Percentiles rank a stretch among this genome's conserved stretches.
Evolutionary conservation across 1,140 invertebrate genomes (phyloP).

Genomic region (Oryzaephilus surinamensis): DNA sequence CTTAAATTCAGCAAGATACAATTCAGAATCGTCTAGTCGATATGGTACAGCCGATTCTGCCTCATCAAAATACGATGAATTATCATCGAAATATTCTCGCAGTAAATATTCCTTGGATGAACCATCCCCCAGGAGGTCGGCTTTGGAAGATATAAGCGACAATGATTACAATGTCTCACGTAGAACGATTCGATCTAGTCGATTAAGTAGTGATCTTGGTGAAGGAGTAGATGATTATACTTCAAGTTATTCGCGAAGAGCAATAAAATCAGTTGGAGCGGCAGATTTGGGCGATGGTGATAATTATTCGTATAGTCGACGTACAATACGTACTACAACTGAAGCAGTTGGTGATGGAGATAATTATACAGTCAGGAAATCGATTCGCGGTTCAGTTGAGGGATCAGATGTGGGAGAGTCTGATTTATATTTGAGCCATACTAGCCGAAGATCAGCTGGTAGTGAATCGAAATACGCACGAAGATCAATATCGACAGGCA

Average conservation of each 20-base stretch:
- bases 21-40: constrained; percentile 10
- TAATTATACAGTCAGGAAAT: constrained; percentile 19
- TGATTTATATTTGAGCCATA: too few relatives aligned
- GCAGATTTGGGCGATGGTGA: constrained; percentile 20
- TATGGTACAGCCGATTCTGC: constrained; percentile 15
- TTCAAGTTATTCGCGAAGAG: constrained; percentile 19
- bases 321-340: constrained; percentile 8
- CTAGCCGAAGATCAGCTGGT: too few relatives aligned
- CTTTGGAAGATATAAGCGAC: constrained; percentile 2
- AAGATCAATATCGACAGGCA: constrained; percentile 20
- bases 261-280: constrained; percentile 12
- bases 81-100: constrained; percentile 20
- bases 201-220: neutral
- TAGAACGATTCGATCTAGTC: constrained; percentile 6
- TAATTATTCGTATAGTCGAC: constrained; percentile 17
- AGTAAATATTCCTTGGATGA: constrained; percentile 5
- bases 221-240: constrained; percentile 19
- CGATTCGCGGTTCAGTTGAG: constrained; percentile 6
- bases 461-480: too few relatives aligned
- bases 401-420: too few relatives aligned
- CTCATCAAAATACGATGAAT: constrained; percentile 21
- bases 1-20: constrained; percentile 15
- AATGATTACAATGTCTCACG: constrained; percentile 8
- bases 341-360: constrained; percentile 11
- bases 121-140: constrained; percentile 9